Evolutionary conservation across 1,140 invertebrate genomes (phyloP).

Genomic region (Stenopsyche tienmushanensis): DNA sequence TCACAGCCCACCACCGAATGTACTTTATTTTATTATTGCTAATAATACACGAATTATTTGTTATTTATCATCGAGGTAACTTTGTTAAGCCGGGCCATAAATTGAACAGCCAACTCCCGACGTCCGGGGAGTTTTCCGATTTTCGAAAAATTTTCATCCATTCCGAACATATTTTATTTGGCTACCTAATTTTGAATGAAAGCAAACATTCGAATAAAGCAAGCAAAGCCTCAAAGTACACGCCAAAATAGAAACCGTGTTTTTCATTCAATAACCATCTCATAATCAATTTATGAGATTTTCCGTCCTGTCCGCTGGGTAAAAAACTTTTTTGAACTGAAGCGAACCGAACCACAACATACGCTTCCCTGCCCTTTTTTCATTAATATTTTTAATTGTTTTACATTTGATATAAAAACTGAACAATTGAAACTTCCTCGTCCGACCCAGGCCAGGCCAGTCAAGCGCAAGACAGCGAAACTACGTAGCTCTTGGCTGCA

Average conservation of each 20-base stretch:
- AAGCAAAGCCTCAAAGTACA: slow-evolving; percentile 2
- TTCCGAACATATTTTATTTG: slow-evolving; percentile 22
- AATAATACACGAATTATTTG: no score
- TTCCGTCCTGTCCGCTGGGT: slow-evolving; percentile 12
- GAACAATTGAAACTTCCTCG: slow-evolving; percentile 31
- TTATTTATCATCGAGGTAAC: no score
- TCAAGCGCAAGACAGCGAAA: not conserved
- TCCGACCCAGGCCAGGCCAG: not conserved
- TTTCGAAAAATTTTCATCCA: not conserved
- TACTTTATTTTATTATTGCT: not conserved
- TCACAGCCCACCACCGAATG: slow-evolving; percentile 13
- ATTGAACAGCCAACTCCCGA: no score
- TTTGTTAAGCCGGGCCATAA: no score
- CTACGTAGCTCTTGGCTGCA: slow-evolving; percentile 15
- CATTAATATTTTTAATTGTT: slow-evolving; percentile 41
- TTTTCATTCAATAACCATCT: slow-evolving; percentile 37
- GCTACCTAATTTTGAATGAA: slow-evolving; percentile 20
- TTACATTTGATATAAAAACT: slow-evolving; percentile 39
- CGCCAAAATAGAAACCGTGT: not conserved
- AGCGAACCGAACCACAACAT: slow-evolving; percentile 9
- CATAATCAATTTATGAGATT: slow-evolving; percentile 42
- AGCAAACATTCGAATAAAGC: slow-evolving; percentile 19
- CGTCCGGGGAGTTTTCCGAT: not conserved
- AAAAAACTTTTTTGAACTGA: slow-evolving; percentile 19
- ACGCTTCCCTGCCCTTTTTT: slow-evolving; percentile 33